Evolutionary conservation across 2,888 invertebrate species (phyloP).

Genomic region (Teleogryllus oceanicus): DNA sequence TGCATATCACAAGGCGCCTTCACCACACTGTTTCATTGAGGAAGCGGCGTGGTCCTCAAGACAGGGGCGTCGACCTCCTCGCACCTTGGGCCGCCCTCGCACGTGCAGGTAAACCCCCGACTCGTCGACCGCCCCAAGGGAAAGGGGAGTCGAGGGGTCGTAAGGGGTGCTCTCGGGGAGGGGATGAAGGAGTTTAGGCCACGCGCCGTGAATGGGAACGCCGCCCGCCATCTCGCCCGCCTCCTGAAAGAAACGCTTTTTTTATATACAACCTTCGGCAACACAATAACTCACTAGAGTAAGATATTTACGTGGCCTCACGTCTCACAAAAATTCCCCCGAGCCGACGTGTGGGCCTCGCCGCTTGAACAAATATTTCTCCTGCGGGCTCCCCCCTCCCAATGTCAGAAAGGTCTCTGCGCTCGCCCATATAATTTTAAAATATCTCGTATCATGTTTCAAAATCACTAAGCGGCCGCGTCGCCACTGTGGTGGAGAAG

Average conservation of each 20-base stretch:
- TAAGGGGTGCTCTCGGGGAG: neutral
- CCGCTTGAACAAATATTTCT: neutral
- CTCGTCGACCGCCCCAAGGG: neutral
- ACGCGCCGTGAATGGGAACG: neutral
- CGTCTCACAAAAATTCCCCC: neutral
- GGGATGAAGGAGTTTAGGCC: neutral
- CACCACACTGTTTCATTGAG: no score
- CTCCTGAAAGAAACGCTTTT: neutral
- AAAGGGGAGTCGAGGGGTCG: neutral
- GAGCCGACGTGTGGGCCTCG: neutral
- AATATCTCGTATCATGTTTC: neutral
- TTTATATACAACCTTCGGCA: neutral
- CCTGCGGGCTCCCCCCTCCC: neutral
- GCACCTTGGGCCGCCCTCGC: neutral
- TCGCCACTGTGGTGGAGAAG: neutral
- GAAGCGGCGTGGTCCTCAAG: no score
- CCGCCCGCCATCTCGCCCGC: neutral
- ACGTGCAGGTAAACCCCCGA: neutral
- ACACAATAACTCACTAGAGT: neutral
- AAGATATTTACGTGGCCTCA: neutral
- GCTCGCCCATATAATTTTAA: neutral
- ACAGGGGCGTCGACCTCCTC: no score
- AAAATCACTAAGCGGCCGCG: neutral
- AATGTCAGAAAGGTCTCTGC: neutral
- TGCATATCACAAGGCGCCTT: no score